Conservation (phyloP, 1,140 invertebrate species). For the Latrodectus geometricus region DNA sequence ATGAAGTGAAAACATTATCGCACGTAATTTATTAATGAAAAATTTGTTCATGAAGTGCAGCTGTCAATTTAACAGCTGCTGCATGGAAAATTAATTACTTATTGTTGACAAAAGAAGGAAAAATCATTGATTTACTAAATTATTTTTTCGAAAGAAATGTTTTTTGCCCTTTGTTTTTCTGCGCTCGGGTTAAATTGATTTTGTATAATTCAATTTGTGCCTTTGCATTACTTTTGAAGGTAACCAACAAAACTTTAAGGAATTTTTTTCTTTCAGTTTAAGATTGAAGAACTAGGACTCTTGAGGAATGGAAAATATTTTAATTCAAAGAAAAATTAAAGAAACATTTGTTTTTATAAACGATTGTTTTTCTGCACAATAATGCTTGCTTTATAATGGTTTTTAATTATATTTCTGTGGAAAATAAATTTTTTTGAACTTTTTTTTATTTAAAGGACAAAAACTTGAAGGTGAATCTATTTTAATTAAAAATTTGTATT, state of each 20-base stretch:
- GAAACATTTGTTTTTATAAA: not conserved
- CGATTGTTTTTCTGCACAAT: not conserved
- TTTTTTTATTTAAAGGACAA: too few species aligned
- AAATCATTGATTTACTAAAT: conserved; percentile 35
- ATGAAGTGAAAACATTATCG: not conserved
- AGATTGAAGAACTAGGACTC: not conserved
- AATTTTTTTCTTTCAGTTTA: not conserved
- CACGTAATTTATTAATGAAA: conserved; percentile 5
- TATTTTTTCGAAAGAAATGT: conserved; percentile 11
- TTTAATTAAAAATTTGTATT: too few species aligned
- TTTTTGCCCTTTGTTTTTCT: not conserved
- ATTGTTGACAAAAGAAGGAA: conserved; percentile 41
- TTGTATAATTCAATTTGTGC: conserved; percentile 36
- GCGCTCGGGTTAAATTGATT: conserved; percentile 28
- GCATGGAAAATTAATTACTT: conserved; percentile 47
- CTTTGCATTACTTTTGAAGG: not conserved
- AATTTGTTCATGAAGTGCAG: not conserved
- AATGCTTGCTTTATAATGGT: not conserved
- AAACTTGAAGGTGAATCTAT: too few species aligned
- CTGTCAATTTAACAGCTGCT: conserved; percentile 41
- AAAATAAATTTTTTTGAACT: not conserved
- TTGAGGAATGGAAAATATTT: not conserved
- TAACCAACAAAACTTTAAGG: not conserved
- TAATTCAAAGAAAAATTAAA: not conserved
- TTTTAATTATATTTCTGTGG: not conserved